Base-by-base conservation (phyloP, 2,797 vertebrate genomes). In the Ispidina picta region DNA sequence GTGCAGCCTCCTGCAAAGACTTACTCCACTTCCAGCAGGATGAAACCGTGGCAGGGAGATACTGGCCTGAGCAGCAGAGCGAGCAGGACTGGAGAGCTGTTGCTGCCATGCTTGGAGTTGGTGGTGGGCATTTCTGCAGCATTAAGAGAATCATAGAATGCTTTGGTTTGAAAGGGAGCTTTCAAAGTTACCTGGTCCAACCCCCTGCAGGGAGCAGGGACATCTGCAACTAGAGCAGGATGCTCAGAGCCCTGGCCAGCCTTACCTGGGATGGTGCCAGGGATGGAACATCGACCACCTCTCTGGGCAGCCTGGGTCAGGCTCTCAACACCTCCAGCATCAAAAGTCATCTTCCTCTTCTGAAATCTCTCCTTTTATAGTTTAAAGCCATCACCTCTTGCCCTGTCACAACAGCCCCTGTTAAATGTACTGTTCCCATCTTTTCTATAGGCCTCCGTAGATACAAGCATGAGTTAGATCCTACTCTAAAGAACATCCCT, bases 1-100 rank as follows among this genome's bases (percentile, higher is more conserved):
- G 70, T 12, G n/a, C 63, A 88, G 82, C 62, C 70, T 79, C 52
- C 59, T 75, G 44, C 70, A 92, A 95, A 91, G 60, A 26, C 54
- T 49, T 16, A 21, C 23, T 69, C 28, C 9, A 1, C 76, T 69
- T 76, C 19, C 49, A 92, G 73, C 29, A 59, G 46, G 48, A 88
- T 58, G 79, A 91, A 78, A 56, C n/a, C n/a, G 22, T 49, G 59
- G 48, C 3, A 4, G 49, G 52, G 76, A 78, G 60, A 64, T 75
- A 85, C 46, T 48, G 63, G 86, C 80, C n/a, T 66, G 28, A 59
- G 13, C 35, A 49, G 9, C 13, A 23, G 54, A 52, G 26, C 0
- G 2, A 12, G 6, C 18, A 66, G 62, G 51, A 33, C 15, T 31
- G 76, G 54, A 80, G 39, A 39, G 8, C 35, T 56, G 65, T 10